Base-by-base conservation (phyloP, 2,113 vertebrate species). In the Trogon surrucura region DNA sequence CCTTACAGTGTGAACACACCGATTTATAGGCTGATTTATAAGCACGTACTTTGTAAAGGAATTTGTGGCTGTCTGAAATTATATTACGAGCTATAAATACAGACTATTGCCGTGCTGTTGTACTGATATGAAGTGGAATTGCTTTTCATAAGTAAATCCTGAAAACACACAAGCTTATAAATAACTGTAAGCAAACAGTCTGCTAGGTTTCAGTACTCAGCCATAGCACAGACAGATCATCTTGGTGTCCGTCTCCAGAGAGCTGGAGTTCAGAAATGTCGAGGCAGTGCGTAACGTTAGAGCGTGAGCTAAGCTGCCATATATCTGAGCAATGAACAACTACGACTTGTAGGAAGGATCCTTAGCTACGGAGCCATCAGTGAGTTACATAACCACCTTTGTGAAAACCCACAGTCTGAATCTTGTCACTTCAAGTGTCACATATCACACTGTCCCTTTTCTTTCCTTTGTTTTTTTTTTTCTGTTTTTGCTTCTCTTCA, bases 21-120 rank as follows among this genome's bases (percentile, higher is more conserved):
- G 88, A 89, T 95, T 96, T 94, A 91, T 67, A 50, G 80, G 57
- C 15, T 89, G 88, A 94, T 94, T 91, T 96, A 95, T 56, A 78
- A 80, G 38, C 0, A 0, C 6, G 9, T 32, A 21, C 72, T 96
- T 93, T 84, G 53, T 88, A 72, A 86, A 80, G 88, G 80, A 93
- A 81, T 92, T 87, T 82, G 86, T 66, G 53, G 80, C 82, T 86
- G 61, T 81, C 85, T 84, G 72, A 66, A 91, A 83, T 86, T 71
- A 72, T 77, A 72, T 93, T 92, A 83, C 65, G 16, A 51, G 92
- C 88, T 84, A 65, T 93, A 93, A 95, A 86, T 79, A 64, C 89
- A 91, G 96, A 69, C 80, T 92, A 79, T 72, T 56, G 85, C 84
- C 78, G 20, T 0, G 18, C 78, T 77, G 72, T 87, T 86, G 53